Conservation (phyloP, 2,888 invertebrate genomes). For the Drosophila algonquin region DNA sequence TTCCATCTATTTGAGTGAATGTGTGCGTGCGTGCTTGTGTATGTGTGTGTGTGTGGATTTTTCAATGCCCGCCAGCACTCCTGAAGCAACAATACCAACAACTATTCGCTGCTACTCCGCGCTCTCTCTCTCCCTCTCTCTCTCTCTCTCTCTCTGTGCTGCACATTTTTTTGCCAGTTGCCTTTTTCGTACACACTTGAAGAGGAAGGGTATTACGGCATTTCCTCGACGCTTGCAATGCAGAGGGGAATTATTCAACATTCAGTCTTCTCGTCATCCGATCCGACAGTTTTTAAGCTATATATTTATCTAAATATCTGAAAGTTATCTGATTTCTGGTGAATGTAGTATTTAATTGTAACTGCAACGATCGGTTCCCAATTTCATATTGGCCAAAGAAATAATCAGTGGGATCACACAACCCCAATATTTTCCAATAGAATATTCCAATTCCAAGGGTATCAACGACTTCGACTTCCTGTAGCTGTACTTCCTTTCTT, state of each 20-base stretch:
- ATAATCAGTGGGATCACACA: too few species aligned
- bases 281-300: neutral
- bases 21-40: constrained; percentile 18
- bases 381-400: too few species aligned
- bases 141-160: constrained; percentile 58
- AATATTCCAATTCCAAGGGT: neutral
- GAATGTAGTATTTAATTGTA: too few species aligned
- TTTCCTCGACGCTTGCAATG: neutral
- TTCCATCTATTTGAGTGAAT: constrained; percentile 6
- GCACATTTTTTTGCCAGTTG: constrained; percentile 58
- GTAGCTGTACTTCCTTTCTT: neutral
- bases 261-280: neutral
- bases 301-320: neutral
- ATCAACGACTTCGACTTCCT: neutral
- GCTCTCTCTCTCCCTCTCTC: constrained; percentile 47
- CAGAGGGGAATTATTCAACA: neutral
- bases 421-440: too few species aligned
- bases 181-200: constrained; percentile 4
- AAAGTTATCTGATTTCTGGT: too few species aligned
- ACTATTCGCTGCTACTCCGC: constrained; percentile 56
- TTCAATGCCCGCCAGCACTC: constrained; percentile 75
- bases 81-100: constrained; percentile 34
- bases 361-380: too few species aligned
- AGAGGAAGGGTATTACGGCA: neutral
- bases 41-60: constrained; percentile 37